These are phyloP conservation scores for Lanius collurio DNA, from an alignment of 2,113 vertebrate genomes.

Conservation along the genomic window DNA sequence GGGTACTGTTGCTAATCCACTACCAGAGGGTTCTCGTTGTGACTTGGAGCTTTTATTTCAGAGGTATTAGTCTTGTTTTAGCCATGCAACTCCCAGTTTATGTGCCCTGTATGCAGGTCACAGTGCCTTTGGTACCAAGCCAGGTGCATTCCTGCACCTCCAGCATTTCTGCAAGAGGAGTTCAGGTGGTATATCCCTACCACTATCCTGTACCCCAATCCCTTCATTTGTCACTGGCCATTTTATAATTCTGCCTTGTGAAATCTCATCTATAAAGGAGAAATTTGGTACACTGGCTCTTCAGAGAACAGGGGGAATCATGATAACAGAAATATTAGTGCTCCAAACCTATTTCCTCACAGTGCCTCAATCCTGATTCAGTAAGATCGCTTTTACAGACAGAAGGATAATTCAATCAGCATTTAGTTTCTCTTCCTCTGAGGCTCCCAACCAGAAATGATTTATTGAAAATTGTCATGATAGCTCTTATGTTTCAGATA, in stretches of 20 bases:
- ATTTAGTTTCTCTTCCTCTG: conserved; percentile 28
- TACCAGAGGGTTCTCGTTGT: not conserved
- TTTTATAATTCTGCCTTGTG: not conserved
- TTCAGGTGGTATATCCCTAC: not conserved
- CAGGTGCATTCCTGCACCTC: accelerated
- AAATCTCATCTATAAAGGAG: not conserved
- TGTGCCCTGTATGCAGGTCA: not conserved
- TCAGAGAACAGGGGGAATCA: not conserved
- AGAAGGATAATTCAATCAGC: conserved; percentile 48
- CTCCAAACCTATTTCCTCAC: not conserved
- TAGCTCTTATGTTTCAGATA: conserved; percentile 3
- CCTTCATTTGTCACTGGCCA: not conserved
- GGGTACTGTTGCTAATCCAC: not conserved
- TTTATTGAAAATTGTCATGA: conserved; percentile 42
- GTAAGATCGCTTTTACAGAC: conserved; percentile 13
- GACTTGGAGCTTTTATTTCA: not conserved
- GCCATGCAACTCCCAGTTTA: not conserved
- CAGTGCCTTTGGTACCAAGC: not conserved
- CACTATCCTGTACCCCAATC: not conserved
- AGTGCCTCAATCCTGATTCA: not conserved
- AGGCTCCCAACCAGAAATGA: conserved; percentile 1
- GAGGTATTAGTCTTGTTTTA: not conserved
- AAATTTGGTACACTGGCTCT: not conserved
- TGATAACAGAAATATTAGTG: not conserved
- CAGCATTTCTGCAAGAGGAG: not conserved